Evolutionary conservation across 2,113 vertebrate species (phyloP).

Genomic region (Platysternon megacephalum): DNA sequence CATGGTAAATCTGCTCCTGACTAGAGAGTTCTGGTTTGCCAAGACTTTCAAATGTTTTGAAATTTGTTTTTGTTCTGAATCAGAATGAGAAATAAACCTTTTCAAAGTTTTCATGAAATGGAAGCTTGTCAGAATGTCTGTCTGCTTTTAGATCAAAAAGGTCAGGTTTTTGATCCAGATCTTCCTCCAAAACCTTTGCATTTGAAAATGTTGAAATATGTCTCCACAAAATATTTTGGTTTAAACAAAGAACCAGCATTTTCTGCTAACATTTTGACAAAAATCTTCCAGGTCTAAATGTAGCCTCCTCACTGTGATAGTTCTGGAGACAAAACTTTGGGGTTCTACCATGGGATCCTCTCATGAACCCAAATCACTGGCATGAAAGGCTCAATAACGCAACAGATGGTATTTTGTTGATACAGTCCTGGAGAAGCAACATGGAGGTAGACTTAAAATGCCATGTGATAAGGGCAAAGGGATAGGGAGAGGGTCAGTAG

Average conservation of each 20-base stretch:
- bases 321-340: neutral
- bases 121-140: neutral
- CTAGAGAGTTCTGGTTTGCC: neutral
- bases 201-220: neutral
- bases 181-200: neutral
- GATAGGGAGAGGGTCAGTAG: neutral
- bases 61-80: conserved; percentile 29
- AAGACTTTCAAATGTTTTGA: neutral
- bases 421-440: neutral
- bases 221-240: neutral
- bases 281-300: neutral
- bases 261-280: neutral
- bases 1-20: no score
- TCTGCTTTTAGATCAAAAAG: neutral
- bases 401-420: neutral
- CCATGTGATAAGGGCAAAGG: neutral
- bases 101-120: neutral
- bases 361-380: neutral
- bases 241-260: neutral
- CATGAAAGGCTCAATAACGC: neutral
- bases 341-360: neutral
- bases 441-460: neutral
- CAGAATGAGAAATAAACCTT: neutral
- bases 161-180: neutral
- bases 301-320: neutral